Conservation (phyloP, 2,888 invertebrate genomes). For the Nephrotoma appendiculata region DNA sequence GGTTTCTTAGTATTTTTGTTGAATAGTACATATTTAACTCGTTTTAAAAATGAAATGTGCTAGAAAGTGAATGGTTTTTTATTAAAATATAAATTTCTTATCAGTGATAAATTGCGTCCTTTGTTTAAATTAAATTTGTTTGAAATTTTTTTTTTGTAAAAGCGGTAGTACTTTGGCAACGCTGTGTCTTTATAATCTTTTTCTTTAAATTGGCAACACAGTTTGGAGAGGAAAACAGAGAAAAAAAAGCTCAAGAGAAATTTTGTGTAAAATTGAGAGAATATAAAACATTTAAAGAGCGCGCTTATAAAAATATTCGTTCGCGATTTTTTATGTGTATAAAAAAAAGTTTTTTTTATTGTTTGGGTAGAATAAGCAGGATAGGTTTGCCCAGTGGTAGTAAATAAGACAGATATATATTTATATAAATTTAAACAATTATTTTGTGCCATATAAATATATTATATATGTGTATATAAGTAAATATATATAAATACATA, state of each 20-base stretch:
- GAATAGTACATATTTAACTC: not conserved
- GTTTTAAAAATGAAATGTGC: not conserved
- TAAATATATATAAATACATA: constrained; percentile 8
- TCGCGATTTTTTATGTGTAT: constrained; percentile 10
- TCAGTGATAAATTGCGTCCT: not conserved
- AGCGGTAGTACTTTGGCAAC: constrained; percentile 29
- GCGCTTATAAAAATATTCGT: constrained; percentile 7
- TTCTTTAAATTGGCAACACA: constrained; percentile 8
- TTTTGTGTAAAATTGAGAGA: not conserved
- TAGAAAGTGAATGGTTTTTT: not conserved
- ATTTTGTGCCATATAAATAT: constrained; percentile 1
- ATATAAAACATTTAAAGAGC: not conserved
- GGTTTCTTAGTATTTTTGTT: not conserved
- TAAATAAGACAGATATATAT: constrained; percentile 12
- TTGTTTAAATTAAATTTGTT: not conserved
- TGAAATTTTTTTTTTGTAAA: not conserved
- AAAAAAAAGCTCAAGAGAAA: constrained; percentile 5
- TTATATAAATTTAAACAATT: constrained; percentile 4
- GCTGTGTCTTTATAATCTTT: constrained; percentile 17
- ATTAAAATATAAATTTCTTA: not conserved
- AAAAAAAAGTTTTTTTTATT: constrained; percentile 6
- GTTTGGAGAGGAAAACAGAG: constrained; percentile 7
- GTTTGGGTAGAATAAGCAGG: constrained; percentile 7
- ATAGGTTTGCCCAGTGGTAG: constrained; percentile 11
- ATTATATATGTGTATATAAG: not conserved